Conservation (phyloP, 1,140 invertebrate species). For the Hycleus phaleratus region DNA sequence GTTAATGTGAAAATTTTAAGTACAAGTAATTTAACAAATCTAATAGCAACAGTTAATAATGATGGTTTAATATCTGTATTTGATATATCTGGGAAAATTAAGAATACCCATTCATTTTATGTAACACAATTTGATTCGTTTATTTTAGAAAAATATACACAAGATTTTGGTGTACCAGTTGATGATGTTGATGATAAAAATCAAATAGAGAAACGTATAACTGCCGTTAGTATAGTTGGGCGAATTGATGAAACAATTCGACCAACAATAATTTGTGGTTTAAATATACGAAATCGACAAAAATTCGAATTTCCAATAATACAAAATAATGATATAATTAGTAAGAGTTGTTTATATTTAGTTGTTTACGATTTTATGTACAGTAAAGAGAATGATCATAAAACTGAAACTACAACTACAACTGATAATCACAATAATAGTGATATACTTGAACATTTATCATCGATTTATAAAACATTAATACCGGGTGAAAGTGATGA, state of each 20-base stretch:
- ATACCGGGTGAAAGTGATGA: conserved; percentile 38
- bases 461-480: conserved; percentile 35
- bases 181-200: conserved; percentile 10
- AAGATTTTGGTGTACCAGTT: conserved; percentile 33
- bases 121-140: conserved; percentile 39
- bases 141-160: conserved; percentile 36
- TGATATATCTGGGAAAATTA: conserved; percentile 38
- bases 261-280: conserved; percentile 35
- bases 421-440: conserved; percentile 2
- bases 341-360: conserved; percentile 42
- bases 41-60: conserved; percentile 31
- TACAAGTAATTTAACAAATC: conserved; percentile 29
- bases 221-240: conserved; percentile 42
- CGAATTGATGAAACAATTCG: conserved; percentile 18
- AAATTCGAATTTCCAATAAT: conserved; percentile 9
- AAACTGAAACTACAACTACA: neutral
- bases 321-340: conserved; percentile 19
- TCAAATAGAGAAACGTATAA: conserved; percentile 42
- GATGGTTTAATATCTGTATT: conserved; percentile 40
- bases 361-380: conserved; percentile 53
- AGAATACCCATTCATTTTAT: conserved; percentile 36
- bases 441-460: conserved; percentile 7
- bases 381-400: conserved; percentile 29
- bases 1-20: conserved; percentile 28
- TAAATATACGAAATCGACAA: conserved; percentile 26